Evolutionary conservation across 2,797 vertebrate genomes (phyloP), one percentile per base, ranked within the genome.

Genomic region (Acanthopagrus latus): DNA sequence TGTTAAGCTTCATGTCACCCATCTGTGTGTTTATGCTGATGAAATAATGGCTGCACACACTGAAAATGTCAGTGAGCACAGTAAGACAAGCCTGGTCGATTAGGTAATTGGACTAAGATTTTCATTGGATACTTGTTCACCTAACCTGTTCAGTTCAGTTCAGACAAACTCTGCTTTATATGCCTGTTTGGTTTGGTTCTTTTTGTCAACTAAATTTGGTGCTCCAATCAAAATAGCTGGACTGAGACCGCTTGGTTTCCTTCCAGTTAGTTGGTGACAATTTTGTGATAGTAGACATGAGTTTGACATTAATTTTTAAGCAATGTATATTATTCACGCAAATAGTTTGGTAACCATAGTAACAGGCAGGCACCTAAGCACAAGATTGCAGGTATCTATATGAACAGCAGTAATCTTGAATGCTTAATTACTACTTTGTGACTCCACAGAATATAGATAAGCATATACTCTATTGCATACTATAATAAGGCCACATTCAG

Each of bases 21-120:
- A 78, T 76, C 74, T 88, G 83, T 83, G 65, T 58, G 60, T 85
- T 83, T 78, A 66, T 38, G 48, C 52, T 46, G 12, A 74, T 47
- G 54, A 75, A n/a, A 74, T 64, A 47, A 76, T 58, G 74, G 63
- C 52, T 69, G 18, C 29, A 64, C 54, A 84, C 70, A 72, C 48
- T 58, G 55, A 60, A 33, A 46, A 20, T 56, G 62, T 76, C 65
- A 67, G 44, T 7, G 59, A 54, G 12, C 56, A 69, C n/a, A 16
- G 17, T 25, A 55, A 60, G 57, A n/a, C 17, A 48, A 44, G 74
- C 20, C 43, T 72, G 41, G 7, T 59, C 17, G 20, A 41, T 55
- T 71, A 55, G 10, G 7, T 46, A 48, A 52, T 51, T 6, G 17
- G 3, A 48, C 29, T 8, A 23, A 7, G 4, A 41, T 5, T 50